phyloP scores from a whole-genome alignment of 2,113 vertebrate species.

The Brachypodius melanocephalos region DNA sequence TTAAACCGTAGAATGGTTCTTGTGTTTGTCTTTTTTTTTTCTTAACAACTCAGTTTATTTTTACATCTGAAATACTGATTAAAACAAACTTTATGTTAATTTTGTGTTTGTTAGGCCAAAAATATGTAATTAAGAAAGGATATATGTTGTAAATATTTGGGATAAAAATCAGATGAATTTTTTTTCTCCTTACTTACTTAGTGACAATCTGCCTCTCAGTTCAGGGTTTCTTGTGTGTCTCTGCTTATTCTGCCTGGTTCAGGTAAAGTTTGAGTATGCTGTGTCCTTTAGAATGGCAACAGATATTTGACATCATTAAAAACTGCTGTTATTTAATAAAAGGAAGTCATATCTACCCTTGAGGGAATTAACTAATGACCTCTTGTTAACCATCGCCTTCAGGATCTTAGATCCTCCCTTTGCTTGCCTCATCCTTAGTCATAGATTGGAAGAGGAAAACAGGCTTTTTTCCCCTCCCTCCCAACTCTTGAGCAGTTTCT shows the following conservation, averaged over 20 bases:
- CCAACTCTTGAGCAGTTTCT: constrained; percentile 9
- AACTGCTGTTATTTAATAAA: constrained; percentile 19
- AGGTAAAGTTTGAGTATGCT: not conserved
- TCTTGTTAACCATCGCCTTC: constrained; percentile 48
- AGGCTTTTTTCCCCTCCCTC: not conserved
- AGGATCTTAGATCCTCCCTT: constrained; percentile 59
- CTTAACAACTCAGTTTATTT: not conserved
- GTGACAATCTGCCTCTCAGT: not conserved
- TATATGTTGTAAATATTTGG: not conserved
- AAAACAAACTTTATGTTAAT: not conserved
- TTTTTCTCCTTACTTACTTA: not conserved
- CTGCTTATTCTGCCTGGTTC: not conserved
- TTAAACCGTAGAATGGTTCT: not conserved
- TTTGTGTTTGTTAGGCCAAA: not conserved
- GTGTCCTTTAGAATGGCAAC: not conserved
- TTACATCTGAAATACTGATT: not conserved
- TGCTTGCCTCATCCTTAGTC: constrained; percentile 60
- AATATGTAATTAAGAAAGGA: not conserved
- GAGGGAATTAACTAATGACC: constrained; percentile 62
- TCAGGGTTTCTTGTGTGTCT: not conserved
- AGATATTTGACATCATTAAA: not conserved
- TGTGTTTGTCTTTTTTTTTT: not conserved
- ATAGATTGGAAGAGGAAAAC: constrained; percentile 54
- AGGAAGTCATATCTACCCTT: constrained; percentile 6
- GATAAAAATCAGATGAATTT: not conserved